These are phyloP conservation scores for Orcinus orca DNA, from an alignment of 2,113 vertebrate species.

Conservation along the genomic window DNA sequence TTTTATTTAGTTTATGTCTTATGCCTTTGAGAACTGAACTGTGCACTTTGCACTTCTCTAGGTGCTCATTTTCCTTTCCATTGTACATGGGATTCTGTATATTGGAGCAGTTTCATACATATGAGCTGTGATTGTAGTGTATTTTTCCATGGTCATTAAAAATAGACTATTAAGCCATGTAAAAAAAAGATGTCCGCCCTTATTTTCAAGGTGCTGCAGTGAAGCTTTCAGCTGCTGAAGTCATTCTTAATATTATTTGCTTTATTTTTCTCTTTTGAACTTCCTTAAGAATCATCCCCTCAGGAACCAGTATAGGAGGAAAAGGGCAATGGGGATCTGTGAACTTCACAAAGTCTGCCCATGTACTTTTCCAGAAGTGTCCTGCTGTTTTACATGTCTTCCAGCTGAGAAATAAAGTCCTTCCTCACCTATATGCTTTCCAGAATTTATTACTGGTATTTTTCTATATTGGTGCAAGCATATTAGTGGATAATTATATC, in stretches of 20 bases:
- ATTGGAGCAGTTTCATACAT: background rate
- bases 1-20: background rate
- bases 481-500: background rate
- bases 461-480: background rate
- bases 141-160: background rate
- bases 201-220: background rate
- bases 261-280: background rate
- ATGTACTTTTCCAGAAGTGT: background rate
- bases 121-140: background rate
- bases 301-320: background rate
- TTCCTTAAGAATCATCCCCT: background rate
- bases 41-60: background rate
- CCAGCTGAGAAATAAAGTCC: background rate
- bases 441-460: background rate
- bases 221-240: background rate
- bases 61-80: background rate
- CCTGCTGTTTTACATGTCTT: background rate
- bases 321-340: background rate
- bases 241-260: background rate
- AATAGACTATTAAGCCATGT: background rate
- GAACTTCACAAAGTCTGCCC: background rate
- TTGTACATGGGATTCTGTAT: background rate
- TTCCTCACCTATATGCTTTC: background rate
- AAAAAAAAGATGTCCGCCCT: background rate
- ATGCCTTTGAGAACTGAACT: constrained; percentile 12